Conservation (phyloP, 1,140 invertebrate species). For the Plectus sambesii region DNA sequence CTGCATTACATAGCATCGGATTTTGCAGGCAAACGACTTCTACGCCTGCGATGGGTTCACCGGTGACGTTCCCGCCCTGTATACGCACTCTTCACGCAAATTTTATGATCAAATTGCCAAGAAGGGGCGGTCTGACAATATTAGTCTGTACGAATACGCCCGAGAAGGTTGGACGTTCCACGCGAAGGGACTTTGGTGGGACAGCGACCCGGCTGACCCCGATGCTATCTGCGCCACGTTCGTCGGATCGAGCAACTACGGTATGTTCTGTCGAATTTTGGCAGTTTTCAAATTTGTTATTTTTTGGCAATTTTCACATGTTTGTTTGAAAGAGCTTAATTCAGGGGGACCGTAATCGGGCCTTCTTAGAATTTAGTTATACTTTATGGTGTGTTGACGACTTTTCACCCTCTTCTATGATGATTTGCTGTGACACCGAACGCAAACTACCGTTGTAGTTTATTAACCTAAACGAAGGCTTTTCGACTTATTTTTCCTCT, state of each 20-base stretch:
- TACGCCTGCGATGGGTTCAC: slow-evolving; percentile 70
- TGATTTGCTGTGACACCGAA: too few species aligned
- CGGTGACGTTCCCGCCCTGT: slow-evolving; percentile 76
- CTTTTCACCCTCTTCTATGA: too few species aligned
- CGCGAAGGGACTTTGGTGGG: slow-evolving; percentile 88
- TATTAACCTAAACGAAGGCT: too few species aligned
- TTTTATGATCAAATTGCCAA: slow-evolving; percentile 62
- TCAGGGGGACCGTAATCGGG: too few species aligned
- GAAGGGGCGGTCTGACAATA: slow-evolving; percentile 53
- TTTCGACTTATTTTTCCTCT: too few species aligned
- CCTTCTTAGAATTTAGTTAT: too few species aligned
- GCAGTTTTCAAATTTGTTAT: slow-evolving; percentile 4
- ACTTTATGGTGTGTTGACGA: too few species aligned
- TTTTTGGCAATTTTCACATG: too few species aligned
- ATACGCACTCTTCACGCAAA: slow-evolving; percentile 68
- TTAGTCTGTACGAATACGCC: slow-evolving; percentile 59
- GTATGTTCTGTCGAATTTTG: slow-evolving; percentile 46
- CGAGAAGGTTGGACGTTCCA: slow-evolving; percentile 86
- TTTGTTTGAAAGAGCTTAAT: too few species aligned
- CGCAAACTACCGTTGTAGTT: too few species aligned
- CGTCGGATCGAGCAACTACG: slow-evolving; percentile 92
- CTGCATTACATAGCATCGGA: slow-evolving; percentile 8
- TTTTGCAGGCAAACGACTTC: slow-evolving; percentile 73
- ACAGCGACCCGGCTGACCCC: slow-evolving; percentile 61
- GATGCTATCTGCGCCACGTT: slow-evolving; percentile 60